A percentile compares a stretch with the other conserved stretches of the same genome.
Conservation (phyloP, 2,113 vertebrate genomes). For the Nothobranchius furzeri region DNA sequence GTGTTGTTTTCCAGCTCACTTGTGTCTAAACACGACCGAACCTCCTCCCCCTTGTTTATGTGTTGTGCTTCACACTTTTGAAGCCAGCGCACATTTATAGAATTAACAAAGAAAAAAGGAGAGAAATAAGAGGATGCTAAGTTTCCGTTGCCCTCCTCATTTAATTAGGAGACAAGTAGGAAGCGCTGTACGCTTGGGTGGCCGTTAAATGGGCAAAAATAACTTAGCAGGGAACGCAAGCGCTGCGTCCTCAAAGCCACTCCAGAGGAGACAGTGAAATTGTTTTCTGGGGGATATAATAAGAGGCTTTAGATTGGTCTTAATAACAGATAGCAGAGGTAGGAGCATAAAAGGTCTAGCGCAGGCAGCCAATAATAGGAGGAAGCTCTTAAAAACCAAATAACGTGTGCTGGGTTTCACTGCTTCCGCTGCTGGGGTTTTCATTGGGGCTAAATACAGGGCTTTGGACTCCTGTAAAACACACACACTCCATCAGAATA, state of each 20-base stretch:
- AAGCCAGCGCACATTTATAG: constrained; percentile 49
- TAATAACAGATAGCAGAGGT: constrained; percentile 80
- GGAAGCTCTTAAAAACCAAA: constrained; percentile 78
- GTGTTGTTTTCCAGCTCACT: constrained; percentile 40
- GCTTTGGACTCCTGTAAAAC: constrained; percentile 71
- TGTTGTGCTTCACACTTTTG: constrained; percentile 50
- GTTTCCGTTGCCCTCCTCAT: constrained; percentile 66
- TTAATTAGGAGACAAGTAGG: constrained; percentile 76
- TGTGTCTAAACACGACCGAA: constrained; percentile 23
- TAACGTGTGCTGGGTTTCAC: constrained; percentile 73
- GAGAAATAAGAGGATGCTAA: constrained; percentile 66
- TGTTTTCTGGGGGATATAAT: constrained; percentile 73
- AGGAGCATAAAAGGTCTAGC: constrained; percentile 70
- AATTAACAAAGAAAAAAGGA: constrained; percentile 24
- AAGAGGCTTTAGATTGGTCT: constrained; percentile 72
- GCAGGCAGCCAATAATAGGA: constrained; percentile 76
- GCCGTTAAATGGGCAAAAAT: constrained; percentile 71
- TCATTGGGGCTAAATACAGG: constrained; percentile 77
- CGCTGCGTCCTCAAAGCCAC: constrained; percentile 68
- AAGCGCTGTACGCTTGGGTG: constrained; percentile 72
- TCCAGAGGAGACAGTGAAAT: constrained; percentile 62
- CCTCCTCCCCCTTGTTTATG: constrained; percentile 40
- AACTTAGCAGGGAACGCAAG: constrained; percentile 60
- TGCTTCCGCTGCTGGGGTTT: constrained; percentile 72
- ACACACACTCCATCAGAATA: constrained; percentile 30